Evolutionary conservation across 2,113 vertebrate genomes (phyloP).

Genomic region (Boulengeromyrus knoepffleri): DNA sequence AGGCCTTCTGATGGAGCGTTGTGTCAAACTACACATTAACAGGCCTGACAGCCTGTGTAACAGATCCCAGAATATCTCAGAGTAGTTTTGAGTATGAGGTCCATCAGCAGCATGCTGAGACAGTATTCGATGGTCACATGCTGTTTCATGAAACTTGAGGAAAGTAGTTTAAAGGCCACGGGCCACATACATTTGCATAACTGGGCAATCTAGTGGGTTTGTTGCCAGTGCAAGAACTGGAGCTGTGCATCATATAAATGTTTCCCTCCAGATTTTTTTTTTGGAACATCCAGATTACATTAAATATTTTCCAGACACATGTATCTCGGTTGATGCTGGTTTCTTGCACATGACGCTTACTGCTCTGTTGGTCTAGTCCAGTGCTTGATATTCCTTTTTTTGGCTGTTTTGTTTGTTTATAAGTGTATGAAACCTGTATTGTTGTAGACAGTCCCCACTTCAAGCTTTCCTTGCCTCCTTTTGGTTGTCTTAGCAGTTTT

Average conservation of each 20-base stretch:
- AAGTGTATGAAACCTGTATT: not conserved
- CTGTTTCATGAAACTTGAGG: not conserved
- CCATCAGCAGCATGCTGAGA: not conserved
- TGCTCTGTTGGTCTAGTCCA: not conserved
- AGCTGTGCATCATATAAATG: not conserved
- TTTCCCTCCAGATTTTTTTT: not conserved
- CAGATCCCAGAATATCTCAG: not conserved
- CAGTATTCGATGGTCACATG: not conserved
- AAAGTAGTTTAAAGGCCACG: not conserved
- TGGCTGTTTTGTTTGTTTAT: not conserved
- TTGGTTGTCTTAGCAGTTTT: not conserved
- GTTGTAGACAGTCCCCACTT: not conserved
- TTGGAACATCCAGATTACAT: not conserved
- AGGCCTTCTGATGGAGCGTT: not conserved
- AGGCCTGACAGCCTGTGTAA: not conserved
- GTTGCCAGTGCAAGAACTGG: not conserved
- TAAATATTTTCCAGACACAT: not conserved
- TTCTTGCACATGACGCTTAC: not conserved
- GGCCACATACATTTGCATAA: not conserved
- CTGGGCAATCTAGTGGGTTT: not conserved
- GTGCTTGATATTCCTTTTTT: not conserved
- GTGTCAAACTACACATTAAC: not conserved
- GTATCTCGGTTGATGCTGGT: not conserved
- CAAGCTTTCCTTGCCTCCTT: not conserved
- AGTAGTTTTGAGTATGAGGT: not conserved